A percentile compares a stretch with the other conserved stretches of the same genome.
phyloP scores from a whole-genome alignment of 2,888 invertebrate genomes.

The Drosophila acutilabella region DNA sequence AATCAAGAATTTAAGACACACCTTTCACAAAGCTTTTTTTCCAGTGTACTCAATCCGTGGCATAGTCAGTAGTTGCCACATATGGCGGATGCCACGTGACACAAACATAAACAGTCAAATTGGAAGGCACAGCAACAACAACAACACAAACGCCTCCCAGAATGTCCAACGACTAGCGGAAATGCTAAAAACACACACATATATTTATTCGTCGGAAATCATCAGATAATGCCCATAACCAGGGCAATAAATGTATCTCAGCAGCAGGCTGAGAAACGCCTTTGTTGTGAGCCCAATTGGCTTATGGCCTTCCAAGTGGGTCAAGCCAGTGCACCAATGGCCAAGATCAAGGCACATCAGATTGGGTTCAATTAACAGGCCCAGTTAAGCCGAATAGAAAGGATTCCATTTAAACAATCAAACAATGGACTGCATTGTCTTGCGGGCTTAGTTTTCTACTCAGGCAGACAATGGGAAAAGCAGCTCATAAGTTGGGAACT shows the following conservation, averaged over 20 bases:
- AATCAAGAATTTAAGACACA: too few species aligned
- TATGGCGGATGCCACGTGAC: slow-evolving; percentile 78
- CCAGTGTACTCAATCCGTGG: slow-evolving; percentile 3
- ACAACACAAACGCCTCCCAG: neutral
- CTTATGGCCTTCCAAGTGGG: slow-evolving; percentile 29
- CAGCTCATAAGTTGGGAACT: neutral
- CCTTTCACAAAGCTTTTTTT: neutral
- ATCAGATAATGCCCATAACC: slow-evolving; percentile 18
- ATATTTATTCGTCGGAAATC: slow-evolving; percentile 47
- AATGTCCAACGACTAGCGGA: slow-evolving; percentile 69
- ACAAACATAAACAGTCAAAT: slow-evolving; percentile 65
- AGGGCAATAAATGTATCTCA: slow-evolving; percentile 6
- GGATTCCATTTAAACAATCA: slow-evolving; percentile 58
- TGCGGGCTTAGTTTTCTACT: slow-evolving; percentile 23
- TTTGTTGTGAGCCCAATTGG: slow-evolving; percentile 29
- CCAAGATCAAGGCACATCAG: slow-evolving; percentile 59
- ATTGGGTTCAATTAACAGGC: slow-evolving; percentile 47
- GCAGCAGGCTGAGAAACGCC: slow-evolving; percentile 1
- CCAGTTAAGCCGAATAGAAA: slow-evolving; percentile 49
- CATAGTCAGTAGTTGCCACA: slow-evolving; percentile 48
- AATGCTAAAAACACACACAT: slow-evolving; percentile 49
- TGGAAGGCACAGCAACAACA: slow-evolving; percentile 33
- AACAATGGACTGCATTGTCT: slow-evolving; percentile 69
- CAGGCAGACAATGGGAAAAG: slow-evolving; percentile 41
- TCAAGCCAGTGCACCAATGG: slow-evolving; percentile 40